Base-by-base conservation (phyloP, 2,888 invertebrate genomes). In the Trichopoda pennipes region DNA sequence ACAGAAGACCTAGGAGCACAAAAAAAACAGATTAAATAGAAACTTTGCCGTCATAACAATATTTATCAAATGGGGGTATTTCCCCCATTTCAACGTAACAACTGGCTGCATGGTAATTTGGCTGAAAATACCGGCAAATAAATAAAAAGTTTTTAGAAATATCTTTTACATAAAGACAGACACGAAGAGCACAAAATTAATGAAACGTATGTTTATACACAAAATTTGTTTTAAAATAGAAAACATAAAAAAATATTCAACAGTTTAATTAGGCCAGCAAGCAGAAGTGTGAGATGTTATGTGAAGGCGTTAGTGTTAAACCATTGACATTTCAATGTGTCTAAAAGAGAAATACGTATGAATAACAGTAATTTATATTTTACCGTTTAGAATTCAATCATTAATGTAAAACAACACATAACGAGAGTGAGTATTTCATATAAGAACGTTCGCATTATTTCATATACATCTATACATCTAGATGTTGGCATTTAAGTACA, bases 81-180 rank as follows among this genome's bases (percentile, higher is more conserved):
- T 19, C 1, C 9, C 35, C 3, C 16, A 17, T 56, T 35, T 28
- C 6, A 28, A 6, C 8, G 6, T 38, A 38, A 35, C 2, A 53
- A 63, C 16, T 44, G 32, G 32, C 55, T 63, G n/a, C 12, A 17
- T 8, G 16, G 51, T 73, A 63, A 63, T 63, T 63, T 55, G 19
- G 12, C 42, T 63, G 1, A 28, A 55, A 51, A 19, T 44, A 32
- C 44, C 60, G 55, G 17, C 9, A 17, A 42, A 60, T 16, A 60
- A n/a, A 44, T 38, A 12, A 17, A 14, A 23, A 28, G 3, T 10
- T 35, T 17, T 38, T 6, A 0, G 38, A 58, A 1, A 21, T 19
- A 1, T 42, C 21, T 23, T 60, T 42, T 12, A 38, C 12, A 58
- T 58, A 21, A 21, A 60, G 10, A 8, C 12, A 21, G 10, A 55